Percentiles rank a stretch among this genome's conserved stretches.
phyloP scores from a whole-genome alignment of 2,888 invertebrate genomes.

The Blomia tropicalis region DNA sequence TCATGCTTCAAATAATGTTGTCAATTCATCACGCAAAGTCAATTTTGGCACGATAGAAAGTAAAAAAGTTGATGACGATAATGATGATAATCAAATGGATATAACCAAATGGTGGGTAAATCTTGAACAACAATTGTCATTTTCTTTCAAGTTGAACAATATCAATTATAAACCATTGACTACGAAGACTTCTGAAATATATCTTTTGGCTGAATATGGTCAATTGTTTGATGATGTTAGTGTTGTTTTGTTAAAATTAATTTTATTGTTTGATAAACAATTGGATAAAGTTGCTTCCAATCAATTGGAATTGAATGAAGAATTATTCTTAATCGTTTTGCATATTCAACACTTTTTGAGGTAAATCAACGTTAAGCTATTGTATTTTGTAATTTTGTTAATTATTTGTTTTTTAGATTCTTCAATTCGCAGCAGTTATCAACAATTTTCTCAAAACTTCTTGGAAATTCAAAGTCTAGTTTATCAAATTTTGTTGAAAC shows the following conservation, averaged over 20 bases:
- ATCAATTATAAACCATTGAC: no score
- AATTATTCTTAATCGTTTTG: background rate
- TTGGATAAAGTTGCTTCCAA: background rate
- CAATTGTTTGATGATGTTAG: background rate
- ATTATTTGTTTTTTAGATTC: background rate
- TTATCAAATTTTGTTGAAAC: background rate
- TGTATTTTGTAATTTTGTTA: background rate
- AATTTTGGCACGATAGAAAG: background rate
- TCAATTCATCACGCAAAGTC: background rate
- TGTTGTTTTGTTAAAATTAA: background rate
- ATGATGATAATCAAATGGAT: no score
- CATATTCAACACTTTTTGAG: background rate
- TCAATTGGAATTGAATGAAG: background rate
- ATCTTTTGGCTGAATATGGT: background rate
- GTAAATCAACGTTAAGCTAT: background rate
- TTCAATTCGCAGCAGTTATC: slow-evolving; percentile 1
- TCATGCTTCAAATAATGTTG: background rate
- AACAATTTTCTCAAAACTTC: background rate
- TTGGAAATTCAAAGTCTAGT: background rate
- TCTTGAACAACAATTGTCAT: no score
- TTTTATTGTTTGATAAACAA: background rate
- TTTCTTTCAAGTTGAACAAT: no score
- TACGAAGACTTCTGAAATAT: no score
- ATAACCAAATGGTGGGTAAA: no score
- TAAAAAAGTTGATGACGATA: background rate